These are phyloP conservation scores for Brienomyrus longianalis DNA, from an alignment of 2,113 vertebrate genomes.

Conservation along the genomic window DNA sequence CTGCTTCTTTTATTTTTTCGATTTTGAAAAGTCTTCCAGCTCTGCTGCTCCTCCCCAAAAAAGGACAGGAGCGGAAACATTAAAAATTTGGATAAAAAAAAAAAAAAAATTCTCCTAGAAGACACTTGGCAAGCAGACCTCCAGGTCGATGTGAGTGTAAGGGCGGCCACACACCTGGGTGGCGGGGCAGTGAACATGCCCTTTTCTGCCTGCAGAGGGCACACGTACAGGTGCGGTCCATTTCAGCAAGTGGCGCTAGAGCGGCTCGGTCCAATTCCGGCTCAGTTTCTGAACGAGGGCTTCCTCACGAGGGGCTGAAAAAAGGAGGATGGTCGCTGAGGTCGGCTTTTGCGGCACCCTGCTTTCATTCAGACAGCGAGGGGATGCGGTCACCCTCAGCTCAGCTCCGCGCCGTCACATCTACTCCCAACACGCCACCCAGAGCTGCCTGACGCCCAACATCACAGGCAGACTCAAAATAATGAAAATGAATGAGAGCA, in stretches of 20 bases:
- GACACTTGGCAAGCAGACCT: background rate
- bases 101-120: constrained; percentile 6
- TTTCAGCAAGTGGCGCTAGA: constrained; percentile 13
- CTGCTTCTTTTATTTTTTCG: background rate
- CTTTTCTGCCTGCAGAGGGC: constrained; percentile 16
- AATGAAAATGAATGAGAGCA: background rate
- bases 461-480: background rate
- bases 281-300: constrained; percentile 99
- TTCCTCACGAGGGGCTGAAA: constrained; percentile 99
- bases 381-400: background rate
- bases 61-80: background rate
- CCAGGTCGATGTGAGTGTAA: constrained; percentile 6
- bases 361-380: constrained; percentile 26
- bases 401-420: background rate
- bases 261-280: constrained; percentile 65
- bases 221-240: constrained; percentile 8
- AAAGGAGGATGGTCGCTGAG: constrained; percentile 97
- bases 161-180: background rate
- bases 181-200: background rate
- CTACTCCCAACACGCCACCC: background rate
- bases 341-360: constrained; percentile 72
- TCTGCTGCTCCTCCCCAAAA: background rate
- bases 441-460: background rate
- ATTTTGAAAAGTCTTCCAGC: background rate
- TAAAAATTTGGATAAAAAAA: background rate